These are phyloP conservation scores for Listrodromus nycthemerus DNA, from an alignment of 2,888 invertebrate species.

Conservation along the genomic window DNA sequence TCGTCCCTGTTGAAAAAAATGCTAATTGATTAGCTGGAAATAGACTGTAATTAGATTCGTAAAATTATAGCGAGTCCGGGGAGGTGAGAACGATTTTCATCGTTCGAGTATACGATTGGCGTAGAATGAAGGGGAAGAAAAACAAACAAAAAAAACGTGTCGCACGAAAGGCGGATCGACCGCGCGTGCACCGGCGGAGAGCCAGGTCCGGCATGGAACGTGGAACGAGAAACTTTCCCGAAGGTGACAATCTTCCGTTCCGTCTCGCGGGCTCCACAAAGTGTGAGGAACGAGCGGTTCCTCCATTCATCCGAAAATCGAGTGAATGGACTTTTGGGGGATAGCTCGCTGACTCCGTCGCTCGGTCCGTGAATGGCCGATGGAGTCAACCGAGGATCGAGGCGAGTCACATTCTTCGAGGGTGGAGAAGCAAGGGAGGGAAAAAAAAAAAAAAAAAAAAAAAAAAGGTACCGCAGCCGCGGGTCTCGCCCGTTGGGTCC, in stretches of 20 bases:
- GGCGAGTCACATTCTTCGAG: constrained; percentile 47
- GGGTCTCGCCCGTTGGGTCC: constrained; percentile 75
- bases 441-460: constrained; percentile 52
- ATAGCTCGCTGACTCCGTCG: constrained; percentile 48
- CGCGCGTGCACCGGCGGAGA: constrained; percentile 50
- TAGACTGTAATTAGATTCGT: constrained; percentile 11
- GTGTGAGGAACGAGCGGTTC: constrained; percentile 31
- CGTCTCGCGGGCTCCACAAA: constrained; percentile 49
- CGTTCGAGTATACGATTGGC: constrained; percentile 71
- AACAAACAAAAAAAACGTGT: constrained; percentile 30
- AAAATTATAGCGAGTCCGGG: constrained; percentile 15
- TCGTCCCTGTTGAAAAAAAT: too few species aligned
- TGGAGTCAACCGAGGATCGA: constrained; percentile 57
- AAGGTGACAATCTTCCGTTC: constrained; percentile 67
- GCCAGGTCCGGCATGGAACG: too few species aligned
- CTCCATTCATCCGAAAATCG: constrained; percentile 64
- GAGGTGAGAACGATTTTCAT: constrained; percentile 63
- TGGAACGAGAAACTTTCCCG: constrained; percentile 7
- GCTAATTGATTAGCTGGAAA: neutral
- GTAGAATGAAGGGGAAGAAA: constrained; percentile 46
- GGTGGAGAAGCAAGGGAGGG: constrained; percentile 39
- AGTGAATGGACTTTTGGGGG: constrained; percentile 56
- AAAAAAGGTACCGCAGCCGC: constrained; percentile 69
- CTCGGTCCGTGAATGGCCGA: constrained; percentile 58
- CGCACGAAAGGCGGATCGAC: constrained; percentile 76